Conservation (phyloP, 2,113 vertebrate genomes). For the Platycercus adscitus region DNA sequence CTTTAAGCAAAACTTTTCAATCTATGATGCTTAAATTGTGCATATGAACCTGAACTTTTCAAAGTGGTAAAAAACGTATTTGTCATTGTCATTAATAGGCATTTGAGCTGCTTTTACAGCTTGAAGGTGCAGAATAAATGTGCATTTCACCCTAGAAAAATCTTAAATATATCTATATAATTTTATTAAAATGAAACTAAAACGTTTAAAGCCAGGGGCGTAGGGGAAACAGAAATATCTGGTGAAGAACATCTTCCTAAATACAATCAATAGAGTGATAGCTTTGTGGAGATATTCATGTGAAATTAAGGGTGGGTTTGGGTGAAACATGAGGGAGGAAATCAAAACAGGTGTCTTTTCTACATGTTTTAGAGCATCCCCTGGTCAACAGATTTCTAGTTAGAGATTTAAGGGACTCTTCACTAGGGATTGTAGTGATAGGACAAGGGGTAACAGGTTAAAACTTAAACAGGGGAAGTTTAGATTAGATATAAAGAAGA, state of each 20-base stretch:
- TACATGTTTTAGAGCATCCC: neutral
- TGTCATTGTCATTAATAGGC: neutral
- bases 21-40: neutral
- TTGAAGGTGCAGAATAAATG: neutral
- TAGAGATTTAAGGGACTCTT: neutral
- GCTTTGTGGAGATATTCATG: neutral
- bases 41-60: neutral
- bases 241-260: neutral
- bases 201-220: neutral
- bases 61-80: neutral
- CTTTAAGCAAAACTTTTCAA: neutral
- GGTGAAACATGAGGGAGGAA: neutral
- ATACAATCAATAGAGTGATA: neutral
- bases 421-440: no score
- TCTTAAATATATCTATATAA: neutral
- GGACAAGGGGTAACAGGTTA: no score
- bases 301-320: neutral
- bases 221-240: neutral
- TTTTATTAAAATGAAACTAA: neutral
- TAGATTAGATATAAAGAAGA: no score
- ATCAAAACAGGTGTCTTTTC: neutral
- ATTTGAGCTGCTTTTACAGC: neutral
- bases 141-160: neutral
- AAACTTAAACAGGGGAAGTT: no score
- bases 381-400: neutral